A percentile compares a stretch with the other conserved stretches of the same genome.
phyloP scores from a whole-genome alignment of 2,888 invertebrate genomes.

The Apodemia duryi region DNA sequence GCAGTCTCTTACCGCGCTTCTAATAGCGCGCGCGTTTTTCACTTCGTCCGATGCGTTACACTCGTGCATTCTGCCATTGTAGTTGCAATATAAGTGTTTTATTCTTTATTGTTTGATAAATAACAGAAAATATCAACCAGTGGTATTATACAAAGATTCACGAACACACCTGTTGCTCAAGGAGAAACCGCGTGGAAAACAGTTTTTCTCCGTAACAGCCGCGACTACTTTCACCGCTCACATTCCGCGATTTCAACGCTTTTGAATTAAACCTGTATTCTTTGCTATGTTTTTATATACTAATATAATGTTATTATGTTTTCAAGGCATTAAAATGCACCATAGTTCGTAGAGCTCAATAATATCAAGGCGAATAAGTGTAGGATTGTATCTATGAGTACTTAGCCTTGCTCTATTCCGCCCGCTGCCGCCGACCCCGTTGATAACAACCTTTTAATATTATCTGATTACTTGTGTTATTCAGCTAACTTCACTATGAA shows the following conservation, averaged over 20 bases:
- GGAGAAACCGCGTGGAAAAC: slow-evolving; percentile 75
- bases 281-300: slow-evolving; percentile 35
- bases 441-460: slow-evolving; percentile 14
- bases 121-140: slow-evolving; percentile 17
- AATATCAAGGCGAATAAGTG: slow-evolving; percentile 11
- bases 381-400: neutral
- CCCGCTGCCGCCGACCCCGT: slow-evolving; percentile 6
- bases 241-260: slow-evolving; percentile 56
- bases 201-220: slow-evolving; percentile 70
- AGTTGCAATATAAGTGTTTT: slow-evolving; percentile 27
- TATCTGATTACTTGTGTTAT: neutral
- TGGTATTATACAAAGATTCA: slow-evolving; percentile 21
- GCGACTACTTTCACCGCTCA: slow-evolving; percentile 72
- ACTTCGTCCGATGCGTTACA: slow-evolving; percentile 41
- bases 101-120: slow-evolving; percentile 15
- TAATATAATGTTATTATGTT: slow-evolving; percentile 27
- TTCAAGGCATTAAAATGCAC: slow-evolving; percentile 22
- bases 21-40: slow-evolving; percentile 56
- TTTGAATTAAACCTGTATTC: slow-evolving; percentile 52
- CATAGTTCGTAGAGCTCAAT: neutral
- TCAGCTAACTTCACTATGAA: slow-evolving; percentile 1
- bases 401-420: slow-evolving; percentile 7
- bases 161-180: slow-evolving; percentile 61
- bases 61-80: slow-evolving; percentile 42
- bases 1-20: slow-evolving; percentile 67